Evolutionary conservation across 92 coral and sea anemone genomes (phyloP).

Genomic region (Porites cylindrica): DNA sequence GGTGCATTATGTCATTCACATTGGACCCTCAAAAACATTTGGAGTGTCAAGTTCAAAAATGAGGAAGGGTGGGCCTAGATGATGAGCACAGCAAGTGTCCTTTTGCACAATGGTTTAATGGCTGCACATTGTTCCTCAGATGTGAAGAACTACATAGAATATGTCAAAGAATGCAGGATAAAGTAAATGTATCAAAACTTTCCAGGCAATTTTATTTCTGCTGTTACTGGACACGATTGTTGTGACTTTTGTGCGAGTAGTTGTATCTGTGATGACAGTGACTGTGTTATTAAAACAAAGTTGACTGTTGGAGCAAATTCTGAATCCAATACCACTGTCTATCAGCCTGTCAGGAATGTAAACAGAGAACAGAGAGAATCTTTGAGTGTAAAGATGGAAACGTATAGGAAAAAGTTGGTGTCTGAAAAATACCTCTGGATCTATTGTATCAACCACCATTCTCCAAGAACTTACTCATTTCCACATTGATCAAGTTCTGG

Average conservation of each 20-base stretch:
- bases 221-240: constrained; percentile 37
- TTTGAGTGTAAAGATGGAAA: constrained; percentile 6
- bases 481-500: constrained; percentile 46
- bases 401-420: constrained; percentile 23
- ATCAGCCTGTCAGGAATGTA: too few species aligned
- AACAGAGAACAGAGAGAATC: too few species aligned
- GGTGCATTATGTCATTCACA: constrained; percentile 54
- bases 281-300: too few species aligned
- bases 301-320: constrained; percentile 35
- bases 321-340: too few species aligned
- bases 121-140: constrained; percentile 64
- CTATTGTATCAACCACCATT: constrained; percentile 23
- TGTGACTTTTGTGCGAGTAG: too few species aligned
- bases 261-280: too few species aligned
- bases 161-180: constrained; percentile 46
- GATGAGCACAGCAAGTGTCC: constrained; percentile 57
- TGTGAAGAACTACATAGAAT: constrained; percentile 43
- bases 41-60: constrained; percentile 70
- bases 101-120: constrained; percentile 64
- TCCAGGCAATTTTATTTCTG: constrained; percentile 38
- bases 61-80: constrained; percentile 69
- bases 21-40: constrained; percentile 71
- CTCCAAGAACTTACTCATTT: constrained; percentile 44
- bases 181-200: constrained; percentile 47
- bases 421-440: constrained; percentile 12